A percentile compares a stretch with the other conserved stretches of the same genome.
These are phyloP conservation scores for Achlya flavicornis DNA, from an alignment of 2,888 invertebrate species.

Conservation along the genomic window DNA sequence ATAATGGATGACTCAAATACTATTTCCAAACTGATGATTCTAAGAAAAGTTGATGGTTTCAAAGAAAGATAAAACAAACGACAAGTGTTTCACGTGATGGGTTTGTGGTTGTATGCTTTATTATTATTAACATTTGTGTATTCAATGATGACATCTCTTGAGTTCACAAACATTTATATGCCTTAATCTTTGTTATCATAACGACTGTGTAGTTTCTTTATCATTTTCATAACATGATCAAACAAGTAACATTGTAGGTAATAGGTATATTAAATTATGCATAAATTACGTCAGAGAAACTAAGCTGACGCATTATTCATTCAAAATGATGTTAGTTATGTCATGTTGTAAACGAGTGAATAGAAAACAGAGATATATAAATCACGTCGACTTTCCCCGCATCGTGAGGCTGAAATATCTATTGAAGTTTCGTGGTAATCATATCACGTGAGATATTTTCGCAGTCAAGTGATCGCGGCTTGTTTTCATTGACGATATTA, in stretches of 20 bases:
- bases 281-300: constrained; percentile 29
- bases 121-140: constrained; percentile 18
- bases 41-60: background rate
- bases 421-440: constrained; percentile 23
- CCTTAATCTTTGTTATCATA: constrained; percentile 30
- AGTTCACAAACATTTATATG: constrained; percentile 32
- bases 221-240: background rate
- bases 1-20: background rate
- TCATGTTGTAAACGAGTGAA: constrained; percentile 27
- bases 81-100: background rate
- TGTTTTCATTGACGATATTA: constrained; percentile 30
- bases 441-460: constrained; percentile 27
- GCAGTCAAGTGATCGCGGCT: constrained; percentile 19
- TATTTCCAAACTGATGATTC: background rate
- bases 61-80: constrained; percentile 9
- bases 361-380: constrained; percentile 33
- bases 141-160: constrained; percentile 31
- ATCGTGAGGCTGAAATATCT: constrained; percentile 16
- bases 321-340: constrained; percentile 21
- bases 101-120: background rate
- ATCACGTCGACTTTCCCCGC: constrained; percentile 21
- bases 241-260: background rate
- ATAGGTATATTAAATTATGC: background rate
- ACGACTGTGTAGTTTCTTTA: background rate
- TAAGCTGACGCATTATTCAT: constrained; percentile 39